These are phyloP conservation scores for Eupelmus urozonus DNA, from an alignment of 2,888 invertebrate species.

Conservation along the genomic window DNA sequence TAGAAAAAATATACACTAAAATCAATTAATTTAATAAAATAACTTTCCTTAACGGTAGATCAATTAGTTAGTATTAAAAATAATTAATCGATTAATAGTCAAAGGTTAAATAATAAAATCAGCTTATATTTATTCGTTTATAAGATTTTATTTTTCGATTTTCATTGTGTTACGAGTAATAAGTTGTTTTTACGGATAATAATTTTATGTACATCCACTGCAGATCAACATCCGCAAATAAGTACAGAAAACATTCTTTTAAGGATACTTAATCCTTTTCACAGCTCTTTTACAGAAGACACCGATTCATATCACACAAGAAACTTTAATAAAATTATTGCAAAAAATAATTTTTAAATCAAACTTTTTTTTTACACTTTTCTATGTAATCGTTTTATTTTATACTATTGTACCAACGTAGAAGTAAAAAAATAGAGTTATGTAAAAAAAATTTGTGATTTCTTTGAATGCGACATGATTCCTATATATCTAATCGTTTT, in stretches of 20 bases:
- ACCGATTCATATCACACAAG: conserved; percentile 24
- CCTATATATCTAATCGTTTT: too few species aligned
- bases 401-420: too few species aligned
- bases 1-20: too few species aligned
- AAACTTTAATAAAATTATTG: background rate
- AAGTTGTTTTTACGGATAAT: background rate
- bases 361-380: background rate
- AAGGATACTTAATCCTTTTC: background rate
- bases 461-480: too few species aligned
- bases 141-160: conserved; percentile 17
- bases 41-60: too few species aligned
- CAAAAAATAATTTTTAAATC: background rate
- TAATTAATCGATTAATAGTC: too few species aligned
- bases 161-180: conserved; percentile 8
- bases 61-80: too few species aligned
- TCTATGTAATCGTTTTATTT: too few species aligned
- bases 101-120: background rate
- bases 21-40: too few species aligned
- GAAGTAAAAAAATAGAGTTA: too few species aligned
- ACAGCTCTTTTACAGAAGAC: conserved; percentile 26
- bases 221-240: conserved; percentile 17
- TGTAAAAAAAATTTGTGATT: too few species aligned
- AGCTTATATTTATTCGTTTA: background rate
- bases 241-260: conserved; percentile 18
- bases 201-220: conserved; percentile 37